Conservation (phyloP, 2,113 vertebrate genomes). For the Todiramphus chloris region DNA sequence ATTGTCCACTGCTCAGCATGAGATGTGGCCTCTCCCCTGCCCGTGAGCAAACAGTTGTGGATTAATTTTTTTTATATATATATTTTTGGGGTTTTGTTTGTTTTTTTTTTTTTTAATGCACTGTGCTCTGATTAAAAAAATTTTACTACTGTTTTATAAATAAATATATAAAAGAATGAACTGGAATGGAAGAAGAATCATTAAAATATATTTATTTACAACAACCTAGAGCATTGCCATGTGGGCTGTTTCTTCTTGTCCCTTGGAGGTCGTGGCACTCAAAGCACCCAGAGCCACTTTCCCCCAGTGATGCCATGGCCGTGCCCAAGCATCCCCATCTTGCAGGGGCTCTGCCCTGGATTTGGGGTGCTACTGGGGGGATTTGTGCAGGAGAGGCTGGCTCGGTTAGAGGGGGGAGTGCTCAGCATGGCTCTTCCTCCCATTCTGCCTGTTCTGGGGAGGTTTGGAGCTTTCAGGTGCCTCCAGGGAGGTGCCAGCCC, state of each 20-base stretch:
- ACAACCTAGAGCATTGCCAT: not conserved
- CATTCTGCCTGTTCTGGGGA: rapidly evolving
- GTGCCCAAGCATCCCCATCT: not conserved
- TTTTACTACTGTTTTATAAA: slow-evolving; percentile 78
- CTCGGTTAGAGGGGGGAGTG: rapidly evolving
- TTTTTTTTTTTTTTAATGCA: slow-evolving; percentile 49
- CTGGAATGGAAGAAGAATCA: slow-evolving; percentile 71
- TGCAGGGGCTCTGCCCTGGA: not conserved
- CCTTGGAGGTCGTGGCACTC: not conserved
- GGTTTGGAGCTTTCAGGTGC: not conserved
- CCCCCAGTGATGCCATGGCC: rapidly evolving
- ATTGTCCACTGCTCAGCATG: not conserved
- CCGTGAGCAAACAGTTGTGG: slow-evolving; percentile 21
- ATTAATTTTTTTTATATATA: not conserved
- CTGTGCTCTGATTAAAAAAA: slow-evolving; percentile 67
- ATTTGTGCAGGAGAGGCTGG: not conserved
- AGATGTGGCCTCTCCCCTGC: not conserved
- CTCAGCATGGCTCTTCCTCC: not conserved
- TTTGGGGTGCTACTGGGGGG: not conserved
- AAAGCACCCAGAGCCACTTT: not conserved
- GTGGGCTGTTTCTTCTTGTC: not conserved
- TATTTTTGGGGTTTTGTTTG: slow-evolving; percentile 6
- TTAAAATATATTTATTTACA: slow-evolving; percentile 77
- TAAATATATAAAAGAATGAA: slow-evolving; percentile 73
- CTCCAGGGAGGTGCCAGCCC: not conserved